Base-by-base conservation (phyloP, 2,797 vertebrate species). In the Intellagama lesueurii region DNA sequence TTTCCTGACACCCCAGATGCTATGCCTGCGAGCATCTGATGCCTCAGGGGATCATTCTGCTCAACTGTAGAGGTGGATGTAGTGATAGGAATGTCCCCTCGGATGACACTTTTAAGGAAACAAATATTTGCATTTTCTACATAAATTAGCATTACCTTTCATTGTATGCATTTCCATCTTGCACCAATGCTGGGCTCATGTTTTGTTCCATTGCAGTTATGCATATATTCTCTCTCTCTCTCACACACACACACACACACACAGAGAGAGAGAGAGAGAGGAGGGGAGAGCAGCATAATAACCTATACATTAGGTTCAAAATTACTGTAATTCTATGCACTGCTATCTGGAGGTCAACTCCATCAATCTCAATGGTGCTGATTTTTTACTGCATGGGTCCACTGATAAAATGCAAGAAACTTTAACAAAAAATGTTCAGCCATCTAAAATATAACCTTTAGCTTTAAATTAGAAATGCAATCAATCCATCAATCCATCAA, bases 91-190 rank as follows among this genome's bases (percentile, higher is more conserved):
- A 35, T 35, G 19, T 56, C 83, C 30, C 60, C 44, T 68, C 60
- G 32, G 6, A 69, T 44, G 52, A 76, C 22, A 16, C 52, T 69
- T 75, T 88, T 87, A 64, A 8, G 88, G 69, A 85, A 6, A 5
- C 79, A 91, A 89, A 78, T 69, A 85, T 87, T 85, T 90, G 47
- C 30, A 76, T n/a, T 26, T 11, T 26, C 56, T 44, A 52, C 2
- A 40, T 40, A 40, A n/a, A 60, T 16, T 19, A 47, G 47, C 70
- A 87, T 56, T 80, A 87, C 87, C 92, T 28, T 72, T 7, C 26
- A 26, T 17, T 1, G 35, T 73, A 7, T 73, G 6, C 26, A 72
- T 17, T 28, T 1, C 11, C 5, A 40, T 32, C 44, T 73, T 64
- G 7, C 11, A 44, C 69, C 32, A 47, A 28, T 64, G 16, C 28